Evolutionary conservation across 2,113 vertebrate genomes (phyloP).

Genomic region (Neolamprologus cancellatus): DNA sequence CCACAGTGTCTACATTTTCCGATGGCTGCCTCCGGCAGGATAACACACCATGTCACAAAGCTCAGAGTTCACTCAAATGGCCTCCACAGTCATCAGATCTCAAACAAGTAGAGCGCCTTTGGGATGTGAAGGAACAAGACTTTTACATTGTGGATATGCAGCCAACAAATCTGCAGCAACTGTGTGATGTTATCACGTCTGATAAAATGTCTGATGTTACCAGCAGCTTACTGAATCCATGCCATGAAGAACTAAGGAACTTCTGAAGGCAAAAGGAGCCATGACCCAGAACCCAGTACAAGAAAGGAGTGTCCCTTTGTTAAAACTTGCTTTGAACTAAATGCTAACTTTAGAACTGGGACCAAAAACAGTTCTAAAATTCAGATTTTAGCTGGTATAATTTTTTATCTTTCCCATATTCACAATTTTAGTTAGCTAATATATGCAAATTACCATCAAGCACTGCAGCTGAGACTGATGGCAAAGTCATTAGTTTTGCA

Average conservation of each 20-base stretch:
- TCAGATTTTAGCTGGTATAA: neutral
- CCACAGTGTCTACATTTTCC: neutral
- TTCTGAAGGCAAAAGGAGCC: neutral
- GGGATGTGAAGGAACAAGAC: neutral
- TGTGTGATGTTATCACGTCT: neutral
- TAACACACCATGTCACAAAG: neutral
- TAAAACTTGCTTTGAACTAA: neutral
- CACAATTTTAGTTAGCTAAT: neutral
- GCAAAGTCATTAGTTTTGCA: neutral
- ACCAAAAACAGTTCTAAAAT: neutral
- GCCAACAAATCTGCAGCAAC: neutral
- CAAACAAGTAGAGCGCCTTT: neutral
- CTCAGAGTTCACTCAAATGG: neutral
- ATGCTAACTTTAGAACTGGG: neutral
- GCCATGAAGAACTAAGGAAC: neutral
- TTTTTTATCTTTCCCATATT: neutral
- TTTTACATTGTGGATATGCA: neutral
- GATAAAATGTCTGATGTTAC: neutral
- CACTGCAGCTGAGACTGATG: neutral
- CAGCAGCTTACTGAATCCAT: neutral
- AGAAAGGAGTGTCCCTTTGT: neutral
- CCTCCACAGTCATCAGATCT: neutral
- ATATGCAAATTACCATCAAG: neutral
- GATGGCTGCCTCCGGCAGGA: neutral
- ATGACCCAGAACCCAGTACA: neutral